These are phyloP conservation scores for Drosophila sechellia DNA, from an alignment of 1,140 invertebrate species.

Conservation along the genomic window DNA sequence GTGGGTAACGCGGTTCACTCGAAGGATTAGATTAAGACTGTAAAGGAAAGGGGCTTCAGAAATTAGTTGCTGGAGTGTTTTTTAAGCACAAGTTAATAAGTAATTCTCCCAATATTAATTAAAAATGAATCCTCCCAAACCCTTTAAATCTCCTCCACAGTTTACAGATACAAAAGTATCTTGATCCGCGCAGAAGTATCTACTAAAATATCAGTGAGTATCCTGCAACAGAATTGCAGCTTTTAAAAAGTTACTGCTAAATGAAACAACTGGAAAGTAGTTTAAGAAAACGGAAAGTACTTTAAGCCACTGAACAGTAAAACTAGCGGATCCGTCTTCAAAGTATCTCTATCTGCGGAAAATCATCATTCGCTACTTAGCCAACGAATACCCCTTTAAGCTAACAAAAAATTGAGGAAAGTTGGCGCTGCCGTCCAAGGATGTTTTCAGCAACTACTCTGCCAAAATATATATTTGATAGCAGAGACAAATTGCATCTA, in stretches of 20 bases:
- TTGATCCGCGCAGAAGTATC: slow-evolving; percentile 6
- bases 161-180: slow-evolving; percentile 1
- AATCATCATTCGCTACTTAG: slow-evolving; percentile 27
- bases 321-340: slow-evolving; percentile 2
- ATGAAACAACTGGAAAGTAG: neutral
- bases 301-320: slow-evolving; percentile 22
- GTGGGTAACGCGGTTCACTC: neutral
- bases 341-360: slow-evolving; percentile 27
- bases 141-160: too few relatives aligned
- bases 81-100: too few relatives aligned
- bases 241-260: neutral
- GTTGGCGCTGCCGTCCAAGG: neutral
- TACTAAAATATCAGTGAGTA: neutral
- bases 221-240: slow-evolving; percentile 2
- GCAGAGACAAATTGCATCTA: slow-evolving; percentile 9
- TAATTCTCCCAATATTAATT: too few relatives aligned
- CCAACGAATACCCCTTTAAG: slow-evolving; percentile 6
- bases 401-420: slow-evolving; percentile 22
- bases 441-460: neutral
- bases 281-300: slow-evolving; percentile 29
- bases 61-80: too few relatives aligned
- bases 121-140: too few relatives aligned
- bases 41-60: neutral
- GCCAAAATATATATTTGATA: slow-evolving; percentile 12
- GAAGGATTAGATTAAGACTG: neutral